A percentile compares a stretch with the other conserved stretches of the same genome.
phyloP scores from a whole-genome alignment of 2,113 vertebrate genomes.

The Macaca fascicularis region T2T-MFA8v1.1 NC_088376.1:19071001-19071500 shows the following conservation, averaged over 20 bases:
- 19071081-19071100: background rate
- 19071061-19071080: background rate
- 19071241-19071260: background rate
- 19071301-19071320: constrained; percentile 44
- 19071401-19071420: constrained; percentile 20
- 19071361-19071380: constrained; percentile 50
- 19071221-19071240: background rate
- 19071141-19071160: background rate
- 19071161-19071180: background rate
- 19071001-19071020: background rate
- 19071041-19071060: background rate
- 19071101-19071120: background rate
- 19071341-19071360: constrained; percentile 46
- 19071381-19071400: constrained; percentile 43
- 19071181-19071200: background rate
- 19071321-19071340: constrained; percentile 18
- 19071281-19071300: background rate
- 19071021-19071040: background rate
- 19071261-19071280: background rate
- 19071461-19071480: background rate
- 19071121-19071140: background rate
- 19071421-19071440: constrained; percentile 37
- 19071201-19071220: background rate
- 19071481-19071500: background rate
- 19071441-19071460: constrained; percentile 9